Evolutionary conservation across 2,113 vertebrate species (phyloP).

Genomic region (Leptobrachium leishanense): DNA sequence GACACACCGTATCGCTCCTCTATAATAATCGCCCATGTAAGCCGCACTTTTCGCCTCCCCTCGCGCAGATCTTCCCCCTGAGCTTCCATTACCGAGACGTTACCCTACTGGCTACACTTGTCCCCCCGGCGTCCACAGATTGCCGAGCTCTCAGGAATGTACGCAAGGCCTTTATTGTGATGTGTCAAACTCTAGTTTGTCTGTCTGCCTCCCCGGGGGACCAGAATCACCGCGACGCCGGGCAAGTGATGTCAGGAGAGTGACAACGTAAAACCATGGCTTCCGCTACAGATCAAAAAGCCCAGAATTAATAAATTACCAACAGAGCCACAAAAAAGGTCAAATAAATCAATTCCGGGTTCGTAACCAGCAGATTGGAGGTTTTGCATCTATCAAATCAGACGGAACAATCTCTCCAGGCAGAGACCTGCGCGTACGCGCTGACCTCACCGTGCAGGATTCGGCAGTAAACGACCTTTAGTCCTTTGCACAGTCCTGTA

Average conservation of each 20-base stretch:
- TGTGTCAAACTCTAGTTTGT: background rate
- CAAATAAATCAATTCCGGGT: no score
- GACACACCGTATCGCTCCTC: conserved; percentile 76
- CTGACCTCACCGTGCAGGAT: no score
- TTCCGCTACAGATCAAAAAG: no score
- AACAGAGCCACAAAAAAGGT: no score
- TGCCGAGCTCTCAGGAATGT: conserved; percentile 35
- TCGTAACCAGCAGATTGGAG: no score
- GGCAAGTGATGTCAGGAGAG: background rate
- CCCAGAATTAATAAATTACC: no score
- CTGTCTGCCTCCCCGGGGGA: background rate
- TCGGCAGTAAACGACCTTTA: no score
- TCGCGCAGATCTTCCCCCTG: conserved; percentile 13
- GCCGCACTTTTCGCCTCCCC: conserved; percentile 47
- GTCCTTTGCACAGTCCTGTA: no score
- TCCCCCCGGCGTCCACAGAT: conserved; percentile 8
- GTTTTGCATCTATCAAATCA: no score
- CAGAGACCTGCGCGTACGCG: no score
- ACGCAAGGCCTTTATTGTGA: background rate
- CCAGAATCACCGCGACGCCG: background rate
- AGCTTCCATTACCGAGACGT: conserved; percentile 31
- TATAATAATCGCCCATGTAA: conserved; percentile 67
- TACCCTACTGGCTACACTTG: conserved; percentile 22
- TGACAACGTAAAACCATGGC: no score
- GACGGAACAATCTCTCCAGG: no score